Evolutionary conservation across 2,888 invertebrate species (phyloP), one percentile per base, ranked within the genome.

Genomic region (Rhabditophanes sp.): DNA sequence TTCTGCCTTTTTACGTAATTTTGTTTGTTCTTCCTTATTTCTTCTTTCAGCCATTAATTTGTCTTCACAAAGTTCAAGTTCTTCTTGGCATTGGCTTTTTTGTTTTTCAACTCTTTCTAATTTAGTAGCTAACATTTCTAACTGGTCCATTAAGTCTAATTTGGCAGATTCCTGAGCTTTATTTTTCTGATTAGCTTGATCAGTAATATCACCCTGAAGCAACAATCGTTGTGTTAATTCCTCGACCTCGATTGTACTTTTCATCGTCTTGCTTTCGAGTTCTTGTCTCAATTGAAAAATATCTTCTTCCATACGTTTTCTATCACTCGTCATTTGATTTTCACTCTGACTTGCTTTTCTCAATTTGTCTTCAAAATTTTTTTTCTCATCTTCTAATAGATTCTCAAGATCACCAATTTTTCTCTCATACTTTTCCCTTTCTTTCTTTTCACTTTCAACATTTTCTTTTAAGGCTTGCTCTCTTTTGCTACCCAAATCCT

Each of bases 1-100:
- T 72, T 96, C 93, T 59, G 88, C 79, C 76, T 96, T 96, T 65
- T 74, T 90, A 88, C 57, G n/a, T 45, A 45, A 44, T 32, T 50
- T 53, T 1, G 28, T 25, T 25, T 44, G 34, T 19, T 56, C 56
- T 32, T 51, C 50, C 24, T 51, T 53, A 24, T 42, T 39, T 25
- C 48, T 35, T 29, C 43, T 44, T 34, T 57, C 57, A 16, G 44
- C 23, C 5, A 33, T 19, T 5, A 43, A 30, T 17, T 32, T 25
- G 29, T 47, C 38, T 21, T 48, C 42, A 9, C 28, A 29, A 4
- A 61, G 38, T 11, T 93, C 93, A 50, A 96, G 76, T 65, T 87
- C 88, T 4, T 35, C 25, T 3, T 25, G 22, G 14, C 24, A 22
- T 34, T 30, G 29, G 25, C 36, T 25, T 28, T 33, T 4, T 27